Percentiles rank a stretch among this genome's conserved stretches.
Conservation (phyloP, 2,888 invertebrate species). For the Platycnemis pennipes region DNA sequence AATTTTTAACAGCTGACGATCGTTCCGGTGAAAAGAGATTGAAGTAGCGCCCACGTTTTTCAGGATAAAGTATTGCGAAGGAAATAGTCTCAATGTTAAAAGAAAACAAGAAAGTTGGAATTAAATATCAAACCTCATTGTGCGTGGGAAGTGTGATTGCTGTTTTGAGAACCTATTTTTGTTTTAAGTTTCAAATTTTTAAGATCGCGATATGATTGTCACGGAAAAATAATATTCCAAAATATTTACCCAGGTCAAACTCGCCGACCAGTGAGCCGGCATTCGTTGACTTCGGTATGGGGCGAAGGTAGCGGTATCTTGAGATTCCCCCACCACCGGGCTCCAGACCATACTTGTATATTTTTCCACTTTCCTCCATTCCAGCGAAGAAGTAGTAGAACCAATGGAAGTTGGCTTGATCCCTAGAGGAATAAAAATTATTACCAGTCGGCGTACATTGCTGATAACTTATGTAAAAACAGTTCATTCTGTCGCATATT, state of each 20-base stretch:
- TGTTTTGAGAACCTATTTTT: too few relatives aligned
- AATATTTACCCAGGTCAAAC: conserved; percentile 71
- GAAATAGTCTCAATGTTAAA: too few relatives aligned
- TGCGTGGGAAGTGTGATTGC: too few relatives aligned
- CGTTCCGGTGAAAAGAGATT: too few relatives aligned
- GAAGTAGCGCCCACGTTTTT: too few relatives aligned
- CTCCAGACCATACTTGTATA: conserved; percentile 86
- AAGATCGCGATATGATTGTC: too few relatives aligned
- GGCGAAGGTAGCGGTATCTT: conserved; percentile 88
- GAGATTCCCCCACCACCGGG: conserved; percentile 79
- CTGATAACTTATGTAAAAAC: not conserved
- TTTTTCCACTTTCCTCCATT: conserved; percentile 85
- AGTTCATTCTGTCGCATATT: too few relatives aligned
- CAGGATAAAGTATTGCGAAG: too few relatives aligned
- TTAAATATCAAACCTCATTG: too few relatives aligned
- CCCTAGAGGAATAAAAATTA: conserved; percentile 81
- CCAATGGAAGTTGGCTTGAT: conserved; percentile 93
- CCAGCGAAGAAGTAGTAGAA: conserved; percentile 95
- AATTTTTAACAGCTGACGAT: too few relatives aligned
- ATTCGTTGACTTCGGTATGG: conserved; percentile 81
- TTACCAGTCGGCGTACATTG: not conserved
- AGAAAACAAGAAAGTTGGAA: too few relatives aligned
- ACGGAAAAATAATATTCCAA: not conserved
- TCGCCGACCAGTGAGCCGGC: conserved; percentile 75
- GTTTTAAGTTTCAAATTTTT: too few relatives aligned